Evolutionary conservation across 2,797 vertebrate species (phyloP), one percentile per base, ranked within the genome.

Genomic region (Hirundo rustica): DNA sequence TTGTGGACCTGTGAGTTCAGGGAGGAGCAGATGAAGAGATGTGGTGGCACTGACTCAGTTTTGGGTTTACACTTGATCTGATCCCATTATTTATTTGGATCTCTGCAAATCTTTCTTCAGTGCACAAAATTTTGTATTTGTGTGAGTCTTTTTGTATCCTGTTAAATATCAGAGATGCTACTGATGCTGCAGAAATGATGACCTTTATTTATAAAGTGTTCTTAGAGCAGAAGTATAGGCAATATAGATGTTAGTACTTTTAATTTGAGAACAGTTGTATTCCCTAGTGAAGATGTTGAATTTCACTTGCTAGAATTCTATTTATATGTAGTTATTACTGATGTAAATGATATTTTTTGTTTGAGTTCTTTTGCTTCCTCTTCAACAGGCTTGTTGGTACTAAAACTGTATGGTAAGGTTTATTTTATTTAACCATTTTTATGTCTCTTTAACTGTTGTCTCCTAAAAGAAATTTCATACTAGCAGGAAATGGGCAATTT

Each of bases 401-500:
- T 92, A 83, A 89, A 93, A 80, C 12, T 57, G 9, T 36, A 51
- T 92, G 86, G 81, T 92, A 96, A 91, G 65, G 85, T 91, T 92
- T 67, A 34, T 86, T 93, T 92, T 92, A 47, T 83, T 74, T 92
- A 77, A 92, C 26, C 20, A 15, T 87, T 97, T 87, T 47, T 62
- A 47, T 71, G 50, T 61, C 71, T 25, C 50, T 88, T 70, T 32
- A 60, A 48, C 4, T 29, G 13, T 68, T 58, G 25, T 62, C 22
- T 76, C 54, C 45, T 71, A 42, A 85, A 88, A 81, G 18, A 51
- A 68, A 71, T 83, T 40, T 72, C 19, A 57, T 79, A 36, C 38
- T 45, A 71, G 29, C 16, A 64, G 16, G 42, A 89, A 87, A 82
- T 44, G 26, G 21, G 27, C n/a, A 27, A 36, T 61, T 79, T 61